Evolutionary conservation across 2,113 vertebrate species (phyloP).

Genomic region (Anser brachyrhynchus): DNA sequence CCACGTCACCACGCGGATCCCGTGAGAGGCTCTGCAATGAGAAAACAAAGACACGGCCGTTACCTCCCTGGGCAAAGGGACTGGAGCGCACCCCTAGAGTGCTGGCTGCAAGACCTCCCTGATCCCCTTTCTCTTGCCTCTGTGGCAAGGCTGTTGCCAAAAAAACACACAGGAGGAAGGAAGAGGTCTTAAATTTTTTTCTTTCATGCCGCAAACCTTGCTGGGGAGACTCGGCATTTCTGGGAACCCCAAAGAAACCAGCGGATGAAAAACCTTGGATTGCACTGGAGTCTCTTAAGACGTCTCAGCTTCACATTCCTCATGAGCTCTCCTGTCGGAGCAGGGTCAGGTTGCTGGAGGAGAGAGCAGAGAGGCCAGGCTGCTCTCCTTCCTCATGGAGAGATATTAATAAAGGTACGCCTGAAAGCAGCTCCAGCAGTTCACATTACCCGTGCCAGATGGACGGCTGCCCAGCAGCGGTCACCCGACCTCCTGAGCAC

Average conservation of each 20-base stretch:
- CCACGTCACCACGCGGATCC: constrained; percentile 20
- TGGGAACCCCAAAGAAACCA: background rate
- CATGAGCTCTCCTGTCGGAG: background rate
- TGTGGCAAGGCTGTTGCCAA: background rate
- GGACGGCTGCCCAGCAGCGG: background rate
- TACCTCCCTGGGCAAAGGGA: background rate
- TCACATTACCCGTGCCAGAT: constrained; percentile 59
- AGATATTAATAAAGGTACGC: constrained; percentile 61
- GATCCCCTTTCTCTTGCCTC: background rate
- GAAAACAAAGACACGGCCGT: background rate
- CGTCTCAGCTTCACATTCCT: background rate
- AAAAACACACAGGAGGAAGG: background rate
- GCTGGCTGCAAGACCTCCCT: background rate
- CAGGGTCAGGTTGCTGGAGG: background rate
- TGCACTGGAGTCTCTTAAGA: background rate
- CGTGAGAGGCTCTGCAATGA: constrained; percentile 67
- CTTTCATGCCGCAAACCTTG: background rate
- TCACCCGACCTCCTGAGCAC: background rate
- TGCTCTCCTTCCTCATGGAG: background rate
- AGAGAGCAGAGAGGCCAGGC: background rate
- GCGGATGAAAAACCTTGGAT: background rate
- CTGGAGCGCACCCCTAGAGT: background rate
- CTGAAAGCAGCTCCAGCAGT: background rate
- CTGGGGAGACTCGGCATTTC: background rate
- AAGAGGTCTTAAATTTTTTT: background rate